A percentile compares a stretch with the other conserved stretches of the same genome.
Evolutionary conservation across 2,797 vertebrate genomes (phyloP).

Genomic region (Acanthopagrus latus): DNA sequence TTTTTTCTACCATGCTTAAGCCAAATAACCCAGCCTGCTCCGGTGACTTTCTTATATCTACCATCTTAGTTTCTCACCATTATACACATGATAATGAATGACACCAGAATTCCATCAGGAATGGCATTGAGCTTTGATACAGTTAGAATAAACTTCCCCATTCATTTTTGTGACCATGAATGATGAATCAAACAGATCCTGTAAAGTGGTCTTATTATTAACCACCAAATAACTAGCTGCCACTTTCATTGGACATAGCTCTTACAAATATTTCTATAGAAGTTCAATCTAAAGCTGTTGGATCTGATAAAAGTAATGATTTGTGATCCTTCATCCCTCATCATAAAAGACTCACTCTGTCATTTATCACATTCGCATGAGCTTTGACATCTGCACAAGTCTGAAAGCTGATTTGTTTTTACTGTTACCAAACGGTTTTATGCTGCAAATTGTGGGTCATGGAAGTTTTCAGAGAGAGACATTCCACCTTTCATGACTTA

Average conservation of each 20-base stretch:
- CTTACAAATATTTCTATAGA: background rate
- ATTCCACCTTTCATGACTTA: background rate
- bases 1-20: background rate
- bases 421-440: background rate
- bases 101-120: accelerated
- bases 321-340: background rate
- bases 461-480: background rate
- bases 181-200: background rate
- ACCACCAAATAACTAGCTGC: background rate
- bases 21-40: background rate
- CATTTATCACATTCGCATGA: conserved; percentile 1
- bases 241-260: background rate
- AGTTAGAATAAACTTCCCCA: background rate
- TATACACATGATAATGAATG: background rate
- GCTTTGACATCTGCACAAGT: background rate
- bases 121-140: background rate
- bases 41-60: background rate
- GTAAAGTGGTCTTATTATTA: background rate
- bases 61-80: background rate
- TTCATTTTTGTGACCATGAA: conserved; percentile 9
- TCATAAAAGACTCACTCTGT: conserved; percentile 9
- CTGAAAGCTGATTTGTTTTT: conserved; percentile 12
- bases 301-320: conserved; percentile 6
- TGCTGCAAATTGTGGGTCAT: background rate
- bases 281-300: background rate